Evolutionary conservation across 2,888 invertebrate species (phyloP), one percentile per base, ranked within the genome.

Genomic region (Mythimna lalbum): DNA sequence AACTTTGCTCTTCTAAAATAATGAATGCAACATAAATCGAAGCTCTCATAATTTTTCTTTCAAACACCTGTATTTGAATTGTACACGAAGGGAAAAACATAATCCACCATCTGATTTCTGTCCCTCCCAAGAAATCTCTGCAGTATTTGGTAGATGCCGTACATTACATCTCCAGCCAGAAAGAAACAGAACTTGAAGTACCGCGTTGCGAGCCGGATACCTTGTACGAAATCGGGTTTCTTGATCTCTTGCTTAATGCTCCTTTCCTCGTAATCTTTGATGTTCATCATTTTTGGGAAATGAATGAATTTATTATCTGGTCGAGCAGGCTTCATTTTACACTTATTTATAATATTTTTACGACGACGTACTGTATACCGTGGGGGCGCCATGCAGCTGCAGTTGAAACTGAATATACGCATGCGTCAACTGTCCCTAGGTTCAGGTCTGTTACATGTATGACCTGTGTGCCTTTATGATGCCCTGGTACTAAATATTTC

Each of bases 321-420:
- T n/a, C n/a, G n/a, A n/a, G n/a, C n/a, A n/a, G n/a, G n/a, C 17
- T 33, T 57, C 4, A 1, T 17, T 33, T 43, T 19, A 0, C 21
- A 17, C 69, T 27, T 43, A 17, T n/a, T 53, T 31, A 5, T 55
- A 39, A 39, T 56, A 19, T 76, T 33, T 23, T 10, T 36, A 10
- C 19, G 12, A 6, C 14, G 36, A 47, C 36, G 55, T 31, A 39
- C 27, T 49, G 23, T 39, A 23, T n/a, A 33, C 17, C 21, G n/a
- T 17, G 17, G 47, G 12, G 27, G 19, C 21, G 17, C 1, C 19
- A 21, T 79, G 74, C 65, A 76, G 74, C n/a, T 79, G 80, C 80
- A 74, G 23, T 27, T 61, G 5, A 43, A 14, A 73, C 47, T 19
- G 50, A 55, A 7, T 17, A 36, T 50, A 65, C 80, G 75, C 76